Percentiles rank a stretch among this genome's conserved stretches.
These are phyloP conservation scores for Saccostrea echinata DNA, from an alignment of 1,140 invertebrate genomes.

Conservation along the genomic window DNA sequence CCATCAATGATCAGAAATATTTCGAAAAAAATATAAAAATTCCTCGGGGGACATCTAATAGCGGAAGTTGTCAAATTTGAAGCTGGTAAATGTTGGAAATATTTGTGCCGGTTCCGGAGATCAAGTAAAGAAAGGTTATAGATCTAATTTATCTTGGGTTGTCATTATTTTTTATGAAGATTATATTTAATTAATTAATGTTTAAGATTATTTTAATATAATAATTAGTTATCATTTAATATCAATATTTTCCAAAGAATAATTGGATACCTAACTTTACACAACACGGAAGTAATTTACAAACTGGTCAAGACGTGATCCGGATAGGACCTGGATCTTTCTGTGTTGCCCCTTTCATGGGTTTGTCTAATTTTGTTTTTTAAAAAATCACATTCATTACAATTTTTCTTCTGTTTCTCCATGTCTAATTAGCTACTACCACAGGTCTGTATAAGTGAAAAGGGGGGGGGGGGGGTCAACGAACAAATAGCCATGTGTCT, in stretches of 20 bases:
- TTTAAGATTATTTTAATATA: neutral
- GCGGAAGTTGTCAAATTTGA: constrained; percentile 17
- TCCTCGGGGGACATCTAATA: constrained; percentile 33
- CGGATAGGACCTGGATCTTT: neutral
- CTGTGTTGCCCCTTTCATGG: too few relatives aligned
- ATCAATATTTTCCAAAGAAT: neutral
- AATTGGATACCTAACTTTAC: neutral
- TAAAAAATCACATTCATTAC: too few relatives aligned
- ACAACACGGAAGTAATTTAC: neutral
- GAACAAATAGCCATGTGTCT: too few relatives aligned
- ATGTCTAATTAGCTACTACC: too few relatives aligned
- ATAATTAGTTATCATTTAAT: neutral
- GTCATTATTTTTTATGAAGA: neutral
- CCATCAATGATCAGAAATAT: neutral
- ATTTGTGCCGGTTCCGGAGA: neutral
- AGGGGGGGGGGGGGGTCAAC: too few relatives aligned
- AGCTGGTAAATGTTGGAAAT: neutral
- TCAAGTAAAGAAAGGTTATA: neutral
- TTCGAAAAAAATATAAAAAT: constrained; percentile 19
- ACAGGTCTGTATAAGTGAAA: too few relatives aligned
- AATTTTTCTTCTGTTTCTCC: too few relatives aligned
- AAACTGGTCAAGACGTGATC: neutral
- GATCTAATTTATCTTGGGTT: neutral
- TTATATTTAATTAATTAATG: neutral
- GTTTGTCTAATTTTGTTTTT: too few relatives aligned